Evolutionary conservation across 2,888 invertebrate genomes (phyloP).

Genomic region (Caenorhabditis panamensis): DNA sequence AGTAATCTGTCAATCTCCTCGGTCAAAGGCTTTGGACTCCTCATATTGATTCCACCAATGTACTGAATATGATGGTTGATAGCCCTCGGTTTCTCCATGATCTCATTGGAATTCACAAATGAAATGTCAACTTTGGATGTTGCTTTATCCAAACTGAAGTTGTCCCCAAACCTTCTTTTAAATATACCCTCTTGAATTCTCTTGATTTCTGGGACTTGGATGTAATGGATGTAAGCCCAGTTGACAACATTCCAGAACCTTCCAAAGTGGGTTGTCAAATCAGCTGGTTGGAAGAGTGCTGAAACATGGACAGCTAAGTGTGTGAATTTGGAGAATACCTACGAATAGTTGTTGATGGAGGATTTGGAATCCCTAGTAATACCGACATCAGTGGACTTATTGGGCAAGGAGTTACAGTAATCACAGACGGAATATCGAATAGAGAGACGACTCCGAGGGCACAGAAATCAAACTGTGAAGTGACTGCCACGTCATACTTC

Average conservation of each 20-base stretch:
- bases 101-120: slow-evolving; percentile 74
- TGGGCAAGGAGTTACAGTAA: slow-evolving; percentile 34
- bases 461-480: slow-evolving; percentile 59
- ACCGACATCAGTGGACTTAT: slow-evolving; percentile 17
- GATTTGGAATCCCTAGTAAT: slow-evolving; percentile 21
- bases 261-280: slow-evolving; percentile 21
- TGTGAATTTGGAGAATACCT: neutral
- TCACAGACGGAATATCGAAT: slow-evolving; percentile 29
- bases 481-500: slow-evolving; percentile 58
- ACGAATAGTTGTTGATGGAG: slow-evolving; percentile 31
- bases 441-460: slow-evolving; percentile 25
- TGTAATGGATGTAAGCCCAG: slow-evolving; percentile 38
- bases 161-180: slow-evolving; percentile 5
- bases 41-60: slow-evolving; percentile 72
- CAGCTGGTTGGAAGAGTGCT: slow-evolving; percentile 37
- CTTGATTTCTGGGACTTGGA: slow-evolving; percentile 34
- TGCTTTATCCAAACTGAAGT: slow-evolving; percentile 4
- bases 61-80: slow-evolving; percentile 67
- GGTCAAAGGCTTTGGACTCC: slow-evolving; percentile 44
- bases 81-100: slow-evolving; percentile 72
- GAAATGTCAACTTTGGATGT: slow-evolving; percentile 26
- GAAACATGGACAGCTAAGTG: slow-evolving; percentile 2
- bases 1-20: slow-evolving; percentile 7
- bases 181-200: slow-evolving; percentile 21
- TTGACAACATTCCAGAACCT: slow-evolving; percentile 42